Evolutionary conservation across 1,140 invertebrate genomes (phyloP).

Genomic region (Dendrolimus kikuchii): DNA sequence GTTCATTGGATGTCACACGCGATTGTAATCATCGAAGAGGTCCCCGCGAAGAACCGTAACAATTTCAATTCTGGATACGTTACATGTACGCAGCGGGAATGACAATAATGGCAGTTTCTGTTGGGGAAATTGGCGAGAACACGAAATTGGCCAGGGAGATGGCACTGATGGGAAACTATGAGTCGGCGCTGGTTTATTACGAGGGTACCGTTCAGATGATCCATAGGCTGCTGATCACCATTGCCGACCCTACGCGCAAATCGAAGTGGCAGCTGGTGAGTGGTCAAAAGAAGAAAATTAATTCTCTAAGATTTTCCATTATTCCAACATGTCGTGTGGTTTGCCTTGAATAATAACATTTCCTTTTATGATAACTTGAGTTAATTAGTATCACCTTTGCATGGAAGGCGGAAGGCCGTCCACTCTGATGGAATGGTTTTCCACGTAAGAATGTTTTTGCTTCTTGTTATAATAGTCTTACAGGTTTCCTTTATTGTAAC

Average conservation of each 20-base stretch:
- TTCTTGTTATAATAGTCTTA: constrained; percentile 3
- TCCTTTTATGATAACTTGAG: constrained; percentile 54
- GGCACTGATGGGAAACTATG: constrained; percentile 96
- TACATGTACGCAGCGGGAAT: constrained; percentile 74
- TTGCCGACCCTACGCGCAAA: constrained; percentile 85
- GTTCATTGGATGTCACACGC: constrained; percentile 48
- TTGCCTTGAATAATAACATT: constrained; percentile 35
- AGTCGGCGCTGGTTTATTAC: constrained; percentile 95
- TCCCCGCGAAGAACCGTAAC: constrained; percentile 39
- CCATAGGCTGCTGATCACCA: constrained; percentile 85
- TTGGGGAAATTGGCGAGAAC: constrained; percentile 93
- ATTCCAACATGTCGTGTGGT: constrained; percentile 4
- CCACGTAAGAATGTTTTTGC: constrained; percentile 13
- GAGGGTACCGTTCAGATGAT: constrained; percentile 94
- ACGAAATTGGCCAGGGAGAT: constrained; percentile 94
- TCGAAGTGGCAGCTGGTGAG: constrained; percentile 91
- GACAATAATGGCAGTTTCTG: constrained; percentile 86
- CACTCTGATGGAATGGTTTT: constrained; percentile 11
- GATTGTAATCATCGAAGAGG: constrained; percentile 29
- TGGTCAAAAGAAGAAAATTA: constrained; percentile 12
- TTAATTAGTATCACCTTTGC: constrained; percentile 43
- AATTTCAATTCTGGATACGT: constrained; percentile 38
- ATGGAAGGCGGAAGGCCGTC: constrained; percentile 52
- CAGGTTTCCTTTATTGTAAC: no score
- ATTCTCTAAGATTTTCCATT: neutral